Percentiles rank a stretch among this genome's conserved stretches.
These are phyloP conservation scores for Drosophila pallidifrons DNA, from an alignment of 1,140 invertebrate genomes.

Conservation along the genomic window DNA sequence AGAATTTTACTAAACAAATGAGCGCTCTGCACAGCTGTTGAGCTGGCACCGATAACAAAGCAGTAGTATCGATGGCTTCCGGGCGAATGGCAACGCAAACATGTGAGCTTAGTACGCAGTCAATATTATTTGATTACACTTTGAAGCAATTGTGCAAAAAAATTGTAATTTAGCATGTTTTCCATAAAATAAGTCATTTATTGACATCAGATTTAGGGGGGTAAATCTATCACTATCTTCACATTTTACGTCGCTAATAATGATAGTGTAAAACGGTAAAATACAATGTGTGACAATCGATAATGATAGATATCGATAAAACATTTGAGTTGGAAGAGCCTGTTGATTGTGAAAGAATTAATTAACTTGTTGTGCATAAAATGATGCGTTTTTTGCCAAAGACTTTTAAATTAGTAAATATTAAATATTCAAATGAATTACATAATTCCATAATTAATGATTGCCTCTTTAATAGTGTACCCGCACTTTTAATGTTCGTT, in stretches of 20 bases:
- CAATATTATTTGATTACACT: background rate
- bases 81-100: slow-evolving; percentile 10
- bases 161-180: too few species aligned
- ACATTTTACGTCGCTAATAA: too few species aligned
- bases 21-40: slow-evolving; percentile 44
- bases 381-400: slow-evolving; percentile 46
- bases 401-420: slow-evolving; percentile 35
- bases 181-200: too few species aligned
- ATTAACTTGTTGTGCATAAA: background rate
- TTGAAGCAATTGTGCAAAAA: too few species aligned
- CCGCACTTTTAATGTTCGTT: slow-evolving; percentile 15
- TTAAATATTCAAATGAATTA: background rate
- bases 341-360: background rate
- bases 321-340: background rate
- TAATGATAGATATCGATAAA: background rate
- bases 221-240: too few species aligned
- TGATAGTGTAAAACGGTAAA: too few species aligned
- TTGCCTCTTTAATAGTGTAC: slow-evolving; percentile 13
- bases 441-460: background rate
- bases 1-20: slow-evolving; percentile 38
- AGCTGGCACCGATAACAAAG: background rate
- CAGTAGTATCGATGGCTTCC: slow-evolving; percentile 19
- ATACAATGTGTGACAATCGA: background rate
- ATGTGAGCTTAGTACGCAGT: too few species aligned
- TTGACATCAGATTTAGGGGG: too few species aligned